A percentile compares a stretch with the other conserved stretches of the same genome.
Conservation (phyloP, 37 sponge, comb jelly and placozoan species). For the Halisarca cf. caerulea region DNA sequence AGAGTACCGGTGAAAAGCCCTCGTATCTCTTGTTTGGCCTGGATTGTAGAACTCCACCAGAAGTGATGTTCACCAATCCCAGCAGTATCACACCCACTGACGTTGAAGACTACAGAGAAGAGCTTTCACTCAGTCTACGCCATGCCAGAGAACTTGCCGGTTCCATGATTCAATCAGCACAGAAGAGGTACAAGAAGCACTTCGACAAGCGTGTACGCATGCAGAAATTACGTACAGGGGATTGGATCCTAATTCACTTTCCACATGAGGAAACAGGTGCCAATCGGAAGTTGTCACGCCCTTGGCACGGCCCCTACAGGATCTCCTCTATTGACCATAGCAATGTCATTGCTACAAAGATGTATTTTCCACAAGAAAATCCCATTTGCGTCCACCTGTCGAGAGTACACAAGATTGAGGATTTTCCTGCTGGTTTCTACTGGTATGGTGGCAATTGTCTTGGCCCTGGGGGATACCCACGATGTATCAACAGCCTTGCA, state of each 20-base stretch:
- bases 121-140: background rate
- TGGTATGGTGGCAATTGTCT: slow-evolving; percentile 17
- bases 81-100: background rate
- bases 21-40: slow-evolving; percentile 29
- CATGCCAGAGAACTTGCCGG: slow-evolving; percentile 27
- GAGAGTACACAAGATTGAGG: slow-evolving; percentile 13
- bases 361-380: slow-evolving; percentile 45
- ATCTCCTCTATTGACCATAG: background rate
- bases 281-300: slow-evolving; percentile 21
- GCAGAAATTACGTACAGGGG: background rate
- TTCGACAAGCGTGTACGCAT: background rate
- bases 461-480: slow-evolving; percentile 9
- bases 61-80: slow-evolving; percentile 18
- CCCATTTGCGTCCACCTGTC: slow-evolving; percentile 41
- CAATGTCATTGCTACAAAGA: slow-evolving; percentile 31
- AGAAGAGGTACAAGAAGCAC: slow-evolving; percentile 20
- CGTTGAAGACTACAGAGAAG: slow-evolving; percentile 2
- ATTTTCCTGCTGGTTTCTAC: slow-evolving; percentile 23
- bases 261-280: slow-evolving; percentile 54
- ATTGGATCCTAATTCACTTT: slow-evolving; percentile 47
- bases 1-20: slow-evolving; percentile 28
- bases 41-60: slow-evolving; percentile 19
- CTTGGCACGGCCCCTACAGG: slow-evolving; percentile 33
- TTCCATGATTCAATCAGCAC: slow-evolving; percentile 16
- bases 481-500: background rate